These are phyloP conservation scores for Apamea crenata DNA, from an alignment of 2,888 invertebrate species.

Conservation along the genomic window DNA sequence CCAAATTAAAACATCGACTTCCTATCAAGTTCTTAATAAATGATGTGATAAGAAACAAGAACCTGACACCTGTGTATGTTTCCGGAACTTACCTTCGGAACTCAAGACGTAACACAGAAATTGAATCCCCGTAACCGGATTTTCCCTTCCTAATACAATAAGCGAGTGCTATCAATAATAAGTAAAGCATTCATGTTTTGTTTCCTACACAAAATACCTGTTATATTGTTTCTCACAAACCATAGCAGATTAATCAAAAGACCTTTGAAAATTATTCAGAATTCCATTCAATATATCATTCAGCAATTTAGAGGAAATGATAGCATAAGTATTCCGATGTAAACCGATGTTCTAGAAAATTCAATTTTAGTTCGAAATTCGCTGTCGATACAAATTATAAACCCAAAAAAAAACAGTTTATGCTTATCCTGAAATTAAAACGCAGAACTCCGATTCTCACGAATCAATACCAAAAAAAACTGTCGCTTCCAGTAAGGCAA, in stretches of 20 bases:
- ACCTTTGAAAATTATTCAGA: neutral
- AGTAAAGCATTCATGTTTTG: constrained; percentile 22
- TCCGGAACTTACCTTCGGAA: neutral
- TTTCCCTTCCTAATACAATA: constrained; percentile 22
- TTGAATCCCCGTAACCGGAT: neutral
- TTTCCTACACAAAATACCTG: neutral
- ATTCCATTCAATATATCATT: neutral
- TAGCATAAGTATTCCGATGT: neutral
- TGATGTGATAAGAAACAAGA: neutral
- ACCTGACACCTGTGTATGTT: neutral
- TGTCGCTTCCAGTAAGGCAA: neutral
- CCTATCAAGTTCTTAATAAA: neutral
- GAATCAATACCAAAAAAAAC: neutral
- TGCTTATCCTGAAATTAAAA: constrained; percentile 2
- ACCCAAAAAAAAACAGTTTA: neutral
- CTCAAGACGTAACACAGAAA: neutral
- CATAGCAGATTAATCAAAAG: neutral
- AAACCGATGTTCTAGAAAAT: neutral
- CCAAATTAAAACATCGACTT: neutral
- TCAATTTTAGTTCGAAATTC: neutral
- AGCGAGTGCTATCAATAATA: constrained; percentile 1
- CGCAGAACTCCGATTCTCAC: neutral
- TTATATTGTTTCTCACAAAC: neutral
- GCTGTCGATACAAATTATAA: neutral
- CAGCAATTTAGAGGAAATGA: neutral